Base-by-base conservation (phyloP, 2,113 vertebrate species). In the Morone saxatilis region DNA sequence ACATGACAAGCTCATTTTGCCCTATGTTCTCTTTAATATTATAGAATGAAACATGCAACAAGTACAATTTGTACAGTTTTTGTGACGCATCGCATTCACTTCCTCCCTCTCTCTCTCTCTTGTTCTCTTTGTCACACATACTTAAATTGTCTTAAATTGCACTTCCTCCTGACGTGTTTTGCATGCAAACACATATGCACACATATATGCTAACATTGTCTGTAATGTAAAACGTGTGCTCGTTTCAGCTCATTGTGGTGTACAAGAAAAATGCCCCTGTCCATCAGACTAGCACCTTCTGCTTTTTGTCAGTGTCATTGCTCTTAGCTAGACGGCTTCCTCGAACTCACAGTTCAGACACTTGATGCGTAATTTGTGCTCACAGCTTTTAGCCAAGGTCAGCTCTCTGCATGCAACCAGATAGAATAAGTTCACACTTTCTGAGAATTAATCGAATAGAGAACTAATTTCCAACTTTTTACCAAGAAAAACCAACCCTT, bases 91-190 rank as follows among this genome's bases (percentile, higher is more conserved):
- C 3, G 31, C 31, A 31, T 31, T 31, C 31, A 31, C 31, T 31
- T 31, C 31, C 31, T 31, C 31, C 31, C 31, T 31, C 31, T 31
- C 31, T 16, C 1, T 77, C 22, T 66, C 3, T 48, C 0, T 71
- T 40, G 3, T 31, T 31, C 31, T 31, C 31, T 43, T 7, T 74
- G 45, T 25, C 68, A 40, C 59, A 87, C 47, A 19, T 40, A 2
- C n/a, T 50, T 86, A 83, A 85, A 7, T 13, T 56, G 36, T 36
- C 51, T n/a, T 25, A 25, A 25, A 25, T 65, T 36, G 43, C 48
- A 78, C 48, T 86, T 87, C 88, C 67, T 82, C 85, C 48, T 76
- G 40, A 71, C n/a, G 59, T 47, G 41, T 22, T 22, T 22, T 31
- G 51, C 3, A 73, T 31, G 25, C 20, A 80, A 10, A 19, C 74